Base-by-base conservation (phyloP, 2,113 vertebrate species). In the Chamaetylas fuelleborni region DNA sequence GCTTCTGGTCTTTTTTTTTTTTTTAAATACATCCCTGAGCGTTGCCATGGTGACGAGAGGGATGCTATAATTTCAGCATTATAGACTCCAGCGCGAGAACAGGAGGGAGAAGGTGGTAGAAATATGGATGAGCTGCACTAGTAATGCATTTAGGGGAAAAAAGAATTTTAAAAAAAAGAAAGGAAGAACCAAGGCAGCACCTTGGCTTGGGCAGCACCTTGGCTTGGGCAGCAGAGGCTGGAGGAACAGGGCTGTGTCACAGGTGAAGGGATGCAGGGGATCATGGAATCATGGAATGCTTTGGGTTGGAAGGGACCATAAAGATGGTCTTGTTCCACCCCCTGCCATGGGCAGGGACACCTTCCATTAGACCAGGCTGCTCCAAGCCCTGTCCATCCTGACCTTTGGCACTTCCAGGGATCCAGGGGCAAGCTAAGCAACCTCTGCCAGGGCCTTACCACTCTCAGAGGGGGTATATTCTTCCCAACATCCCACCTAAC, bases 31-130 rank as follows among this genome's bases (percentile, higher is more conserved):
- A 94, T 93, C 96, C 96, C 88, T 69, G 74, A 8, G 6, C 5
- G 72, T 97, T 91, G 88, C 92, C 91, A 81, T 64, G 85, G 96
- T 11, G 76, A 97, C 47, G 4, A 34, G 60, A 50, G 77, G 15
- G 94, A 92, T 93, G 93, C 95, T 93, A 61, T 82, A 82, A 93
- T 94, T 95, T 95, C 93, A 42, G 90, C 90, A 34, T 82, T 86
- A 78, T 50, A 92, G 66, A 86, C 95, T 90, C 43, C 45, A 88
- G 95, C 3, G 6, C 0, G 5, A 81, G 82, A 96, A 87, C 70
- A 33, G 85, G 82, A 61, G 81, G 73, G 86, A 95, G 93, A 93
- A 79, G 81, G 29, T 60, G 91, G 86, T 4, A 54, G 86, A 77
- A 76, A 95, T 25, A 71, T 5, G 79, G 89, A 80, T 12, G 45